Evolutionary conservation across 1,140 invertebrate species (phyloP).

Genomic region (Drosophila arawakana): DNA sequence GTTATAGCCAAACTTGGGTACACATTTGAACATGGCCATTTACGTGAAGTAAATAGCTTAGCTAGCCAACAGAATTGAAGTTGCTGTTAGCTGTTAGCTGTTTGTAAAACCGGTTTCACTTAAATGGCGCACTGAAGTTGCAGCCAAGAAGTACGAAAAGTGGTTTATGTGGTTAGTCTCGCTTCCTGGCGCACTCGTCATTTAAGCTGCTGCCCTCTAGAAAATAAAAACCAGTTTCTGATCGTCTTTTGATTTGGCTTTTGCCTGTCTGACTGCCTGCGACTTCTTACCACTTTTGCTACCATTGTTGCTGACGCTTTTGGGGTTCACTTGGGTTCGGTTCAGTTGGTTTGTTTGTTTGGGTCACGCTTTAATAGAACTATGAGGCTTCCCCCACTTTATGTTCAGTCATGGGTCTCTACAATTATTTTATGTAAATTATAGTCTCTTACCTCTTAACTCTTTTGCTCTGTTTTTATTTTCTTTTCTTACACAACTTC

Average conservation of each 20-base stretch:
- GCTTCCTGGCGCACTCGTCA: slow-evolving; percentile 55
- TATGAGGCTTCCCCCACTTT: slow-evolving; percentile 36
- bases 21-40: slow-evolving; percentile 59
- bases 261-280: slow-evolving; percentile 5
- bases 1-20: slow-evolving; percentile 54
- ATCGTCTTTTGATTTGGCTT: slow-evolving; percentile 55
- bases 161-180: slow-evolving; percentile 59
- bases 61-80: slow-evolving; percentile 8
- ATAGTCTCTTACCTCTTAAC: slow-evolving; percentile 13
- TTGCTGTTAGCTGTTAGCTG: slow-evolving; percentile 7
- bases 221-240: slow-evolving; percentile 52
- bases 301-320: slow-evolving; percentile 24
- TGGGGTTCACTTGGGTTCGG: slow-evolving; percentile 35
- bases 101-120: slow-evolving; percentile 55
- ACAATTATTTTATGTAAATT: slow-evolving; percentile 75
- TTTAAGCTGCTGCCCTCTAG: slow-evolving; percentile 44
- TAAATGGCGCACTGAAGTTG: slow-evolving; percentile 51
- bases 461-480: slow-evolving; percentile 29
- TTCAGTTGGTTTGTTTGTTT: slow-evolving; percentile 58
- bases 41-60: slow-evolving; percentile 19
- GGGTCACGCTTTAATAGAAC: slow-evolving; percentile 76
- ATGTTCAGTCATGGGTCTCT: slow-evolving; percentile 17
- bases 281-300: not conserved
- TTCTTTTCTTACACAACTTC: slow-evolving; percentile 26
- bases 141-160: slow-evolving; percentile 50